Evolutionary conservation across 2,888 invertebrate species (phyloP).

Genomic region (Mythimna ferrago): DNA sequence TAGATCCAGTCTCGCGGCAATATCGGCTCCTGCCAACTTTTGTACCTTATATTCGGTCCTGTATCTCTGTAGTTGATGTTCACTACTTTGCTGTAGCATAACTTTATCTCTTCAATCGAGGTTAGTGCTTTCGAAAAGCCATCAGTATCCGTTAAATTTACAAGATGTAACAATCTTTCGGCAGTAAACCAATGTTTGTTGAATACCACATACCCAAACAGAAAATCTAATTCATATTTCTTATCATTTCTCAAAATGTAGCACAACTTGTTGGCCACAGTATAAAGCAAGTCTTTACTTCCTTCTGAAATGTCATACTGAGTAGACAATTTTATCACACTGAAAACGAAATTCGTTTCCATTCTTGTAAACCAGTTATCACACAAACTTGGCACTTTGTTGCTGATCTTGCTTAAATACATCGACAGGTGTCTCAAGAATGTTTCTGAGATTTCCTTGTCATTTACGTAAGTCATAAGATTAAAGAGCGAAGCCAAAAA

Average conservation of each 20-base stretch:
- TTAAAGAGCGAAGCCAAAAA: constrained; percentile 83
- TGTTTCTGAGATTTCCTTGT: constrained; percentile 77
- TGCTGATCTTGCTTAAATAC: constrained; percentile 85
- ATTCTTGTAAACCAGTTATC: constrained; percentile 92
- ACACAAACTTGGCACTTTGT: constrained; percentile 80
- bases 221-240: constrained; percentile 88
- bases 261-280: constrained; percentile 91
- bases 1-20: constrained; percentile 96
- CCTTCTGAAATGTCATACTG: constrained; percentile 79
- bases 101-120: constrained; percentile 82
- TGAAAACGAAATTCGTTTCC: constrained; percentile 90
- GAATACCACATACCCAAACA: constrained; percentile 91
- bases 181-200: constrained; percentile 91
- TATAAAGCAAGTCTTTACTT: constrained; percentile 89
- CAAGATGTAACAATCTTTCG: constrained; percentile 89
- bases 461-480: constrained; percentile 75
- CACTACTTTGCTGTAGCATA: constrained; percentile 84
- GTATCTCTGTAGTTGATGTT: constrained; percentile 77
- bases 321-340: constrained; percentile 84
- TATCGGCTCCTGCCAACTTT: constrained; percentile 91
- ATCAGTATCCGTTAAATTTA: constrained; percentile 86
- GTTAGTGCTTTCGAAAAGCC: constrained; percentile 81
- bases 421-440: constrained; percentile 80
- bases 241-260: constrained; percentile 91
- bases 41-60: constrained; percentile 82